Evolutionary conservation across 2,888 invertebrate species (phyloP).

Genomic region (Ophioninae sp.): DNA sequence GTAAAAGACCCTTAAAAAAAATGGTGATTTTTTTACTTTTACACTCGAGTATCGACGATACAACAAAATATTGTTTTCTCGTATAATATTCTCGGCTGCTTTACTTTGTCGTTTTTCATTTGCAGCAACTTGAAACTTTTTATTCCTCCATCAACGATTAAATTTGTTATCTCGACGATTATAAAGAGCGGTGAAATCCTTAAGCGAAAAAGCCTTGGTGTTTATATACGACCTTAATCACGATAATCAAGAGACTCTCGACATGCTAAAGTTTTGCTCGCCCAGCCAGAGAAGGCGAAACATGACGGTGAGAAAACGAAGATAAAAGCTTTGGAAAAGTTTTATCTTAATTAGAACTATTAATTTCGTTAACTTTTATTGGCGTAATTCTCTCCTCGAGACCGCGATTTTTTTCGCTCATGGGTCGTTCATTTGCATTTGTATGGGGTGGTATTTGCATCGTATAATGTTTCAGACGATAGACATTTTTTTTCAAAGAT

Average conservation of each 20-base stretch:
- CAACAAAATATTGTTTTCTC: neutral
- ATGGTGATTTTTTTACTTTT: neutral
- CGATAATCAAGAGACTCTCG: slow-evolving; percentile 49
- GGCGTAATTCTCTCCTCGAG: neutral
- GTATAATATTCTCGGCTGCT: slow-evolving; percentile 10
- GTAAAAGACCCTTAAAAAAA: neutral
- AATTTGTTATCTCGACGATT: slow-evolving; percentile 19
- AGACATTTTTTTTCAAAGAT: neutral
- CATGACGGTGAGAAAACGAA: slow-evolving; percentile 79
- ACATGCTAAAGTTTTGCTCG: slow-evolving; percentile 85
- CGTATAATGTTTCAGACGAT: neutral
- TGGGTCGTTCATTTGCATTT: neutral
- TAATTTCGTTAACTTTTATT: neutral
- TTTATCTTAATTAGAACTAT: slow-evolving; percentile 6
- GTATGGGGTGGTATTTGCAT: neutral
- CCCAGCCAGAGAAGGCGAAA: slow-evolving; percentile 83
- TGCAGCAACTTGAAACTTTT: neutral
- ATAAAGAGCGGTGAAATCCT: slow-evolving; percentile 10
- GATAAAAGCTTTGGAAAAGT: neutral
- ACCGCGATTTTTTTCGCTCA: neutral
- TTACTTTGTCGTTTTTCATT: slow-evolving; percentile 1
- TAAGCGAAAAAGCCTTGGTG: neutral
- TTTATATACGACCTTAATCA: slow-evolving; percentile 17
- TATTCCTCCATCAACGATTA: neutral
- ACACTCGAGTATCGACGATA: slow-evolving; percentile 2